Evolutionary conservation across 2,888 invertebrate genomes (phyloP).

Genomic region (Lamproptera curius): DNA sequence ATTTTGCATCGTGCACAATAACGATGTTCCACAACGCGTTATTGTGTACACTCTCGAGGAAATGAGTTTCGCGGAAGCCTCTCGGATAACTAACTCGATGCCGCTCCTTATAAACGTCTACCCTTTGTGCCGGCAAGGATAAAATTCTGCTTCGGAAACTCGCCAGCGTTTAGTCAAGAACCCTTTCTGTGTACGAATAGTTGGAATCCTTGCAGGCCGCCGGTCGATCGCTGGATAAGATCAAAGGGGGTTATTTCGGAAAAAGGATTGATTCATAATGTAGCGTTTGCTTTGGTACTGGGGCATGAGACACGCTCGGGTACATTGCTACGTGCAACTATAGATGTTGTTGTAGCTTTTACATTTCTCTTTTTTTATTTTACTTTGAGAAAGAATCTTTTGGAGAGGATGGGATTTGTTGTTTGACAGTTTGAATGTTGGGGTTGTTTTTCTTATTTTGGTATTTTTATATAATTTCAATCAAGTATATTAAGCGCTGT

Average conservation of each 20-base stretch:
- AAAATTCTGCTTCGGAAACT: constrained; percentile 8
- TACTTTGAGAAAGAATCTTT: too few species aligned
- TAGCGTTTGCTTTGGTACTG: neutral
- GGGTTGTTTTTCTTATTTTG: too few species aligned
- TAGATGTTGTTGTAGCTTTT: too few species aligned
- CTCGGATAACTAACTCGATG: constrained; percentile 4
- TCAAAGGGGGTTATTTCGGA: constrained; percentile 11
- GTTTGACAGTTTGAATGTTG: too few species aligned
- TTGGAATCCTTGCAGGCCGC: constrained; percentile 4
- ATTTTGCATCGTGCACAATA: neutral
- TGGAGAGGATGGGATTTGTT: too few species aligned
- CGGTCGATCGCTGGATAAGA: neutral
- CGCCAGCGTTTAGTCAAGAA: constrained; percentile 1
- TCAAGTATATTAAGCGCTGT: too few species aligned
- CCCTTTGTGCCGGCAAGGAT: neutral
- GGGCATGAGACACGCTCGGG: too few species aligned
- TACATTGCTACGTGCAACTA: too few species aligned
- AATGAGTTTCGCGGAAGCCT: constrained; percentile 11
- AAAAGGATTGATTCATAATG: constrained; percentile 5
- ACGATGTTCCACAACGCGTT: neutral
- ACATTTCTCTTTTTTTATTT: too few species aligned
- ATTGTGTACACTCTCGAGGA: constrained; percentile 11
- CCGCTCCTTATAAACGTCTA: neutral
- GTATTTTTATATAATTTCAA: too few species aligned
- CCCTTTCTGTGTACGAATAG: constrained; percentile 6